A percentile compares a stretch with the other conserved stretches of the same genome.
These are phyloP conservation scores for Paramuricea clavata DNA, from an alignment of 92 coral and sea anemone species.

Conservation along the genomic window DNA sequence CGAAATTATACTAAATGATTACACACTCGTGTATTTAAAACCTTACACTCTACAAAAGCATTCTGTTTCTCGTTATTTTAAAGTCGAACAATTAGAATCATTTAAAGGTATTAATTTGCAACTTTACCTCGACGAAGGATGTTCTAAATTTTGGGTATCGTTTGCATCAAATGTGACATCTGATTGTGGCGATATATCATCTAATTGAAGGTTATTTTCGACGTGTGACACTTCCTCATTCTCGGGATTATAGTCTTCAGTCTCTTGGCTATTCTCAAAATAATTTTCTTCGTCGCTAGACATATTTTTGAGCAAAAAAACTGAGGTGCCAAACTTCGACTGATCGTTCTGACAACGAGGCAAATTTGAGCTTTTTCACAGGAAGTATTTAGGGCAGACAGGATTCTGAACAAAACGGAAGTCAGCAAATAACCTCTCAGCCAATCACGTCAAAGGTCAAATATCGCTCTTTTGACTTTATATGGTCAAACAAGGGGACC, in stretches of 20 bases:
- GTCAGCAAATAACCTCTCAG: not conserved
- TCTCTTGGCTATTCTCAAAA: not conserved
- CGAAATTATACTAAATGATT: not conserved
- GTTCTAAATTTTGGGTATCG: not conserved
- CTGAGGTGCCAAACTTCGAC: not conserved
- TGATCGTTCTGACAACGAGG: not conserved
- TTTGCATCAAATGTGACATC: slow-evolving; percentile 1
- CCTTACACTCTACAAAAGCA: not conserved
- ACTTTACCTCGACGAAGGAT: slow-evolving; percentile 16
- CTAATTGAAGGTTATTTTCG: not conserved
- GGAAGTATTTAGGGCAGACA: slow-evolving; percentile 12
- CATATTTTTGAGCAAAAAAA: slow-evolving; percentile 21
- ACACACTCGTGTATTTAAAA: not conserved
- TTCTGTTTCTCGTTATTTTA: not conserved
- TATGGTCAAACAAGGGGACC: slow-evolving; percentile 16
- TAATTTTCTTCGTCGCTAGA: slow-evolving; percentile 31
- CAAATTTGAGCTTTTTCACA: not conserved
- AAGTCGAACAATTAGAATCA: not conserved
- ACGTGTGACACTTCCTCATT: not conserved
- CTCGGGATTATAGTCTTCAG: not conserved
- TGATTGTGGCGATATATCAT: slow-evolving; percentile 11
- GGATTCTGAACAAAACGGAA: not conserved
- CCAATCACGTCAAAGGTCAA: slow-evolving; percentile 36
- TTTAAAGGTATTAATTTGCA: not conserved
- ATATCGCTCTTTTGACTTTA: not conserved